Conservation (phyloP, 2,113 vertebrate genomes). For the Macquaria australasica region DNA sequence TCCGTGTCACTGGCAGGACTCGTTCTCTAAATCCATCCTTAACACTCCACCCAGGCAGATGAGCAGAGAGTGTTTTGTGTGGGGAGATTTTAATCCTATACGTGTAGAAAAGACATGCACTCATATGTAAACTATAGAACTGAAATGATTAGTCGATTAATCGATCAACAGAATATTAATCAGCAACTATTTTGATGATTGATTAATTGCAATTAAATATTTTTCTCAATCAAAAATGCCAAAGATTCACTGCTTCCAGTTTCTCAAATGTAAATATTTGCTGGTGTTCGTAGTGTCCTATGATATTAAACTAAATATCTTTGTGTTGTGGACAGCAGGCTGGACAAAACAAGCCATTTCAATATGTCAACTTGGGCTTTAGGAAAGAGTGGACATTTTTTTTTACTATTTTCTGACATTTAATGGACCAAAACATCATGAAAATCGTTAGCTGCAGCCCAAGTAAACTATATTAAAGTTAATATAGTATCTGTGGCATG, state of each 20-base stretch:
- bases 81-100: too few relatives aligned
- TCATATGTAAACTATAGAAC: background rate
- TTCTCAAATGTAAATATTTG: background rate
- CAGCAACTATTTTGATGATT: background rate
- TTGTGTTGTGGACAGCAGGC: background rate
- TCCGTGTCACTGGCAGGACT: constrained; percentile 11
- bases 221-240: background rate
- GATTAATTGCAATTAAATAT: background rate
- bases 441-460: background rate
- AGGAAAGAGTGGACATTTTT: too few relatives aligned
- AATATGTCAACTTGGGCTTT: background rate
- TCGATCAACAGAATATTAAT: background rate
- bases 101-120: background rate
- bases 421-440: background rate
- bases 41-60: background rate
- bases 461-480: background rate
- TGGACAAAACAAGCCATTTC: background rate
- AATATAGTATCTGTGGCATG: background rate
- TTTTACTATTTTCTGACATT: background rate
- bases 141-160: background rate
- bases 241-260: background rate
- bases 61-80: background rate
- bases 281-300: background rate
- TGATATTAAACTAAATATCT: background rate
- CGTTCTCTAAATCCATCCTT: background rate